phyloP scores from a whole-genome alignment of 1,140 invertebrate genomes.

The Drosophila leontia region DNA sequence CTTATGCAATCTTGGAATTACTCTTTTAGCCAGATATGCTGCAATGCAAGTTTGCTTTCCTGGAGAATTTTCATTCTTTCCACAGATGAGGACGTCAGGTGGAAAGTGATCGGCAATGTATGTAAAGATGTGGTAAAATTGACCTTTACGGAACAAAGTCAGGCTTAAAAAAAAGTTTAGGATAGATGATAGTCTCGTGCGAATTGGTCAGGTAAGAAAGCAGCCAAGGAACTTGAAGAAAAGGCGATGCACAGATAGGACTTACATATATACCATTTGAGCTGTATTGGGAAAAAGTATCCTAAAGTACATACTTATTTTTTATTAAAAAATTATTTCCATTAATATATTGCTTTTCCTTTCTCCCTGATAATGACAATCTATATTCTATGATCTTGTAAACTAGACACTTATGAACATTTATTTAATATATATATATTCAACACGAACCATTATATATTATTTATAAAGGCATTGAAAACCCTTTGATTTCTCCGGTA shows the following conservation, averaged over 20 bases:
- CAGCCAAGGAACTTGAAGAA: background rate
- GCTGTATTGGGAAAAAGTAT: background rate
- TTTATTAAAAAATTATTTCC: no score
- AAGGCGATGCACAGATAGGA: no score
- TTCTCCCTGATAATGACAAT: no score
- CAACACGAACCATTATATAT: no score
- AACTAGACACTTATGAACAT: no score
- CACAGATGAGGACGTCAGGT: slow-evolving; percentile 9
- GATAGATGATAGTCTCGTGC: background rate
- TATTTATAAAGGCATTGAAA: no score
- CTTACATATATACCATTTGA: background rate
- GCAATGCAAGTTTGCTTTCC: slow-evolving; percentile 19
- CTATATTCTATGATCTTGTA: no score
- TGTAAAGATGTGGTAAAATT: background rate
- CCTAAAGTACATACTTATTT: background rate
- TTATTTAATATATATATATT: no score
- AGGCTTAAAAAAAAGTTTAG: background rate
- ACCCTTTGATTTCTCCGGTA: background rate
- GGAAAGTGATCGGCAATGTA: background rate
- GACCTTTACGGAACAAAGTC: background rate
- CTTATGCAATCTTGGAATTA: slow-evolving; percentile 69
- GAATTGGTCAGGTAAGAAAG: background rate
- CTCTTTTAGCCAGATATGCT: slow-evolving; percentile 24
- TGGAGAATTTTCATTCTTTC: background rate
- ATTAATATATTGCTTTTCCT: no score